These are phyloP conservation scores for Andrena chrysosceles DNA, from an alignment of 2,888 invertebrate species.

Conservation along the genomic window DNA sequence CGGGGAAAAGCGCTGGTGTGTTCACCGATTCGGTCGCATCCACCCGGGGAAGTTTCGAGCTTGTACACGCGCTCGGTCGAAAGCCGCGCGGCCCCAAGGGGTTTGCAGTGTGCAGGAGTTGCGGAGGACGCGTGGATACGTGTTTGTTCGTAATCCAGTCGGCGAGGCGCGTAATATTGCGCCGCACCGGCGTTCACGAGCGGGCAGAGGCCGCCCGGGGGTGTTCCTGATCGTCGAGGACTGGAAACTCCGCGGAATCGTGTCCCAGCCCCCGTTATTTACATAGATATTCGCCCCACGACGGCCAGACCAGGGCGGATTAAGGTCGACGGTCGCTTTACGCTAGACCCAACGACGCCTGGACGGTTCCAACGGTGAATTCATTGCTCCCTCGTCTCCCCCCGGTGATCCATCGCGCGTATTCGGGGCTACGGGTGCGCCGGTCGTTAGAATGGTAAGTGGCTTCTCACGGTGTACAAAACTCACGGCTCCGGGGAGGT, in stretches of 20 bases:
- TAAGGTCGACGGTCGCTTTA: conserved; percentile 36
- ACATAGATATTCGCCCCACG: conserved; percentile 37
- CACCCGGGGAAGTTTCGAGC: background rate
- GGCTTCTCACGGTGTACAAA: conserved; percentile 19
- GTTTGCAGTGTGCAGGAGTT: background rate
- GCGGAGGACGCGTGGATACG: background rate
- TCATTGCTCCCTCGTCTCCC: conserved; percentile 30
- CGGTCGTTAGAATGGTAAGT: conserved; percentile 33
- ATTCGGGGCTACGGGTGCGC: background rate
- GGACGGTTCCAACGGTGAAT: conserved; percentile 19
- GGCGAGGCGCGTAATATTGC: conserved; percentile 26
- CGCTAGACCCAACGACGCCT: conserved; percentile 19
- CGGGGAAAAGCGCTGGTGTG: background rate
- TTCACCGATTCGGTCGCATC: background rate
- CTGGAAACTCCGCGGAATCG: background rate
- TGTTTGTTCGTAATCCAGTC: conserved; percentile 20
- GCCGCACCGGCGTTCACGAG: conserved; percentile 5
- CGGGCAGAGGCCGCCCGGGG: conserved; percentile 24
- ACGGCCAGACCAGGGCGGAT: conserved; percentile 24
- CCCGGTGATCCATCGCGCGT: conserved; percentile 3
- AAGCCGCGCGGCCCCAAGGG: background rate
- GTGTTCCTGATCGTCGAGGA: conserved; percentile 28
- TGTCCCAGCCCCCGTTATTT: conserved; percentile 30
- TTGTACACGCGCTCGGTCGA: background rate
- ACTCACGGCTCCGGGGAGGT: background rate